phyloP scores from a whole-genome alignment of 1,140 invertebrate genomes.

The Bombus consobrinus region DNA sequence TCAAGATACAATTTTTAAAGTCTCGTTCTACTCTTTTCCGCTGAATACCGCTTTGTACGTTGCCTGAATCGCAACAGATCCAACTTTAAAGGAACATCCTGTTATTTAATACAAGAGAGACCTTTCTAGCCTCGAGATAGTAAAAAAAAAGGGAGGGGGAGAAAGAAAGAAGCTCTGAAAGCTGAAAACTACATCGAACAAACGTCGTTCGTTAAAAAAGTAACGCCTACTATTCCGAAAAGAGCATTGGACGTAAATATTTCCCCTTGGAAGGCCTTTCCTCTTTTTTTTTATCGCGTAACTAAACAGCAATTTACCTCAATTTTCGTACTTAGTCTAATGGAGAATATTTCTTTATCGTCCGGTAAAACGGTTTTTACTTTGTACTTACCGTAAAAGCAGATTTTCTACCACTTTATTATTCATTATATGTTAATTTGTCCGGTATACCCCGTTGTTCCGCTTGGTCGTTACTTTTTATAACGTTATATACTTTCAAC shows the following conservation, averaged over 20 bases:
- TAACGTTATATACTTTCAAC: background rate
- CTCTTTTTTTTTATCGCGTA: background rate
- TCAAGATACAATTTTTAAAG: conserved; percentile 21
- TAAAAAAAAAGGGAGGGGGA: too few relatives aligned
- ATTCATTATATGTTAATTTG: conserved; percentile 33
- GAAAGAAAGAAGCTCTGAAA: background rate
- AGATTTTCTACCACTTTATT: conserved; percentile 25
- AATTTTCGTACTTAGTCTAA: conserved; percentile 3
- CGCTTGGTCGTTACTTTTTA: background rate
- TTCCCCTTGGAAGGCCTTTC: background rate
- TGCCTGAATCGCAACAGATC: background rate
- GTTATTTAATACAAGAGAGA: conserved; percentile 12
- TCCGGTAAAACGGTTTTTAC: background rate
- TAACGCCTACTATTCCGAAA: background rate
- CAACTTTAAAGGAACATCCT: conserved; percentile 11
- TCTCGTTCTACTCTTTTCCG: background rate
- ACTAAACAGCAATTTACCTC: conserved; percentile 20
- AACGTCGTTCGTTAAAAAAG: background rate
- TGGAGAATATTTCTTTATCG: background rate
- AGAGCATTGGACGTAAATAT: conserved; percentile 3
- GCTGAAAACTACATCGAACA: background rate
- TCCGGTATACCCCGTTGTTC: background rate
- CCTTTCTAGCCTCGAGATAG: background rate
- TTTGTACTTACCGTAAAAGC: conserved; percentile 20
- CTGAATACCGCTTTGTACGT: background rate